Evolutionary conservation across 1,140 invertebrate genomes (phyloP).

Genomic region (Saxidomus purpurata): DNA sequence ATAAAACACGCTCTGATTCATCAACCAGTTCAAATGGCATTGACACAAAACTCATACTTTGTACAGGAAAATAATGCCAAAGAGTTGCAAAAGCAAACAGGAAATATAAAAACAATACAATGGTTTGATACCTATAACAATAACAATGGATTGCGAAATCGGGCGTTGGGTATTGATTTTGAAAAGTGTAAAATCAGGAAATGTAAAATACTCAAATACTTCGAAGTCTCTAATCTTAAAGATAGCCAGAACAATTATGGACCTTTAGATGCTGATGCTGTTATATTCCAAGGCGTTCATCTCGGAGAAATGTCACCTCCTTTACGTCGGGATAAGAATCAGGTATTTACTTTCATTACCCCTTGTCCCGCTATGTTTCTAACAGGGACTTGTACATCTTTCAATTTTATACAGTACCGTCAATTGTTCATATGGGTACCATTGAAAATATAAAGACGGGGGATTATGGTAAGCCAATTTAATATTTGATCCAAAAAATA

Average conservation of each 20-base stretch:
- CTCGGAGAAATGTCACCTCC: neutral
- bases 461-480: too few relatives aligned
- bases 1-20: too few relatives aligned
- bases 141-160: neutral
- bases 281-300: constrained; percentile 8
- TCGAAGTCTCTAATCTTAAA: neutral
- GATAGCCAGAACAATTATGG: neutral
- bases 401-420: too few relatives aligned
- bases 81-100: too few relatives aligned
- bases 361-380: too few relatives aligned
- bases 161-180: neutral
- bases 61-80: too few relatives aligned
- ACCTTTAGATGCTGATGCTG: neutral
- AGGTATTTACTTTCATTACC: constrained; percentile 6
- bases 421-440: too few relatives aligned
- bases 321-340: neutral
- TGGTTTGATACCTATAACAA: constrained; percentile 20
- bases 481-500: too few relatives aligned
- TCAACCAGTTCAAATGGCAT: too few relatives aligned
- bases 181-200: neutral
- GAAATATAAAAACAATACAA: constrained; percentile 21
- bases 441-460: too few relatives aligned
- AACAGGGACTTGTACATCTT: too few relatives aligned
- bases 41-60: too few relatives aligned
- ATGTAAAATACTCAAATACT: neutral